A percentile compares a stretch with the other conserved stretches of the same genome.
These are phyloP conservation scores for Syngnathus rostellatus DNA, from an alignment of 2,797 vertebrate genomes.

Conservation along the genomic window DNA sequence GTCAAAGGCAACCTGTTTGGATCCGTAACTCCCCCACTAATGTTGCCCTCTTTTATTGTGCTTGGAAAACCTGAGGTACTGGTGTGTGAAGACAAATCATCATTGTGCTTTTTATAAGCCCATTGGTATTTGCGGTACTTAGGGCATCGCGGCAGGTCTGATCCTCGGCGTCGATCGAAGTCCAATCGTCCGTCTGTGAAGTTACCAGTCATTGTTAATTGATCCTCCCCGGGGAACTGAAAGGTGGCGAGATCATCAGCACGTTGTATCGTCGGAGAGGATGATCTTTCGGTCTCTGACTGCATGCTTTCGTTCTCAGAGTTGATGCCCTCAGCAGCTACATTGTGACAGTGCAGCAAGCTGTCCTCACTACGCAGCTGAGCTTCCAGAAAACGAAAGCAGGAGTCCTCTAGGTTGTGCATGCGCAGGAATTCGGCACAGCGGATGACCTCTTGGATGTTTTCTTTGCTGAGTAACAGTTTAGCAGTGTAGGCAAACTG, in stretches of 20 bases:
- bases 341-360: conserved; percentile 82
- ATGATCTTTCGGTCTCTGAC: conserved; percentile 73
- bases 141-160: conserved; percentile 84
- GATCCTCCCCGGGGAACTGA: conserved; percentile 71
- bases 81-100: conserved; percentile 87
- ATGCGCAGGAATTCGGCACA: conserved; percentile 97
- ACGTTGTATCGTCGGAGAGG: conserved; percentile 71
- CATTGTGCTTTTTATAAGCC: conserved; percentile 97
- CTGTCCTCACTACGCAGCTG: conserved; percentile 89
- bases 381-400: conserved; percentile 97
- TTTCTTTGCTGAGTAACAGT: conserved; percentile 98
- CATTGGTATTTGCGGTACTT: conserved; percentile 99
- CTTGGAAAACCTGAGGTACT: conserved; percentile 99
- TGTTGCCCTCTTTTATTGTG: conserved; percentile 83
- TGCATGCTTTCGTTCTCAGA: conserved; percentile 85
- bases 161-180: conserved; percentile 74
- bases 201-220: conserved; percentile 67
- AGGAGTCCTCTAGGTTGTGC: conserved; percentile 99
- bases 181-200: conserved; percentile 75
- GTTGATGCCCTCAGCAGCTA: conserved; percentile 70
- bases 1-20: conserved; percentile 53
- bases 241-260: conserved; percentile 70
- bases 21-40: conserved; percentile 44
- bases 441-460: conserved; percentile 98
- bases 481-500: conserved; percentile 99